Base-by-base conservation (phyloP, 37 sponge, comb jelly and placozoan species). In the Bolinopsis microptera region DNA sequence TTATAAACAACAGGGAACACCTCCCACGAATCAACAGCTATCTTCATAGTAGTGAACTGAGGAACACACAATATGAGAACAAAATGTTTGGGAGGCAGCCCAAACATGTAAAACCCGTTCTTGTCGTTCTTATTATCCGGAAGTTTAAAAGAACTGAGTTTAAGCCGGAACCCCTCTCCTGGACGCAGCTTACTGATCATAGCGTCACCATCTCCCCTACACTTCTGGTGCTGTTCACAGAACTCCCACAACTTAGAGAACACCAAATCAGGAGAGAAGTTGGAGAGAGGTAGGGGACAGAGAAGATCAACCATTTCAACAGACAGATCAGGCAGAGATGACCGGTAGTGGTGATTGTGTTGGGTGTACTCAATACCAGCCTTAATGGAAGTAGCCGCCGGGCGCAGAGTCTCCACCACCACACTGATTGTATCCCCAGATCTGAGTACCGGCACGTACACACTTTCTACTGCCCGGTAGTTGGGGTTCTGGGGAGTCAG, bases 271-370 rank as follows among this genome's bases (percentile, higher is more conserved):
- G 90, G 48, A 2, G 90, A 86, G 61, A 86, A 86, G 90, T 86
- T 86, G 90, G 26, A n/a, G 48, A 86, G 90, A 3, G 90, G 90
- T 0, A 86, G 90, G 61, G 90, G 90, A n/a, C 41, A 41, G 48
- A 86, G 61, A 40, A 86, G 61, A 27, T 86, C 90, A 0, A 8
- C 30, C 61, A 86, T 5, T 30, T 23, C 26, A 13, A 86, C 61
- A 28, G 3, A 28, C 61, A 86, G 16, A 0, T 9, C 61, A 13
- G 90, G 90, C 28, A 86, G 90, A 3, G 61, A 13, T 0, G 38
- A 22, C 26, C 90, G 41, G 61, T 41, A 86, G 90, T 86, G 90
- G 30, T 86, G 61, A 26, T 27, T 13, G 30, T 41, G 23, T 38
- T 86, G 41, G 36, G 90, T 33, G 61, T 86, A 86, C 90, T 86